Conservation (phyloP, 2,888 invertebrate genomes). For the Mystacides longicornis region DNA sequence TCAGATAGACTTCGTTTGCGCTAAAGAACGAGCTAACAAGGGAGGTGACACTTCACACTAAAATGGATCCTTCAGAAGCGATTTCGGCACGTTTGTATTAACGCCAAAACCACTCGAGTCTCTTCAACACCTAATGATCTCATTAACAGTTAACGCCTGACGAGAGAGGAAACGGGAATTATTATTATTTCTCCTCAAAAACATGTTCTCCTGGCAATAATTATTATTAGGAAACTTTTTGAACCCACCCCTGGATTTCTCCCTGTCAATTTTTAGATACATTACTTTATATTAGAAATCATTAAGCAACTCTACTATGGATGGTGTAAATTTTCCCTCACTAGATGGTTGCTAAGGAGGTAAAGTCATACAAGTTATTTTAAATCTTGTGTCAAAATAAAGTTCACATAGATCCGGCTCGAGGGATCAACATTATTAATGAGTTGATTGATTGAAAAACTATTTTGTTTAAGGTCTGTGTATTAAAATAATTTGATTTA, state of each 20-base stretch:
- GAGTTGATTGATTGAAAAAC: no score
- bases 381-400: no score
- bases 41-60: conserved; percentile 5
- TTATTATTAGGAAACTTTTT: conserved; percentile 17
- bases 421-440: no score
- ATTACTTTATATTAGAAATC: conserved; percentile 19
- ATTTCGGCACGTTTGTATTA: conserved; percentile 22
- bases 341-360: no score
- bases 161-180: conserved; percentile 14
- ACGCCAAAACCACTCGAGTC: conserved; percentile 24
- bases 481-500: no score
- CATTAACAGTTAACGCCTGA: conserved; percentile 25
- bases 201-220: not conserved
- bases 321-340: no score
- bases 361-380: no score
- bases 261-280: conserved; percentile 5
- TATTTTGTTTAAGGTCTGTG: no score
- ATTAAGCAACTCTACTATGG: no score
- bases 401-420: no score
- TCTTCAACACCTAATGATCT: conserved; percentile 25
- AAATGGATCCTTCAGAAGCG: conserved; percentile 19
- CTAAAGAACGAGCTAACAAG: conserved; percentile 8
- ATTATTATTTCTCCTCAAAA: conserved; percentile 14
- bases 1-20: not conserved
- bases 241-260: conserved; percentile 3